Conservation (phyloP, 2,888 invertebrate genomes). For the Colletes collaris region DNA sequence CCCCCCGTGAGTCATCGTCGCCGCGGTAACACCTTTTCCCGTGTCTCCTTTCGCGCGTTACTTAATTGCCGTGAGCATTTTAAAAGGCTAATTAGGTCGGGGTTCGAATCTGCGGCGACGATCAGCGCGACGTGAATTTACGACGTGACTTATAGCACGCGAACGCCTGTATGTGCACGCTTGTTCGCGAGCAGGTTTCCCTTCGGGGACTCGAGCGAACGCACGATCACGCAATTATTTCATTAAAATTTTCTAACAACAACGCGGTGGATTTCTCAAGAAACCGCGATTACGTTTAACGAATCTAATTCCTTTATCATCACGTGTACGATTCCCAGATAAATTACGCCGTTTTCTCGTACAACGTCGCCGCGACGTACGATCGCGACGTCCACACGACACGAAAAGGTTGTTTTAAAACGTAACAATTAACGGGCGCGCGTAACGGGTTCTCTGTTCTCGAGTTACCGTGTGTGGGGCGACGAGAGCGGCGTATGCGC, state of each 20-base stretch:
- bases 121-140: constrained; percentile 67
- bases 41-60: background rate
- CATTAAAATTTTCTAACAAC: constrained; percentile 45
- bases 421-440: constrained; percentile 25
- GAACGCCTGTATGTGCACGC: constrained; percentile 37
- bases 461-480: background rate
- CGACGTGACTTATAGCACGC: constrained; percentile 57
- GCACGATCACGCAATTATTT: constrained; percentile 53
- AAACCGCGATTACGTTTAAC: constrained; percentile 31
- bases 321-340: constrained; percentile 32
- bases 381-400: background rate
- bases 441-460: background rate
- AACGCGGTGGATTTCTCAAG: constrained; percentile 28
- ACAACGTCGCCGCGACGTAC: background rate
- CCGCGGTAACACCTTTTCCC: background rate
- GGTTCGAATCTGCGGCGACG: constrained; percentile 65
- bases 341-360: constrained; percentile 27
- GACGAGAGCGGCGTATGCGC: background rate
- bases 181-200: constrained; percentile 43
- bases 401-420: background rate
- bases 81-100: constrained; percentile 70
- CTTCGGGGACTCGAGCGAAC: constrained; percentile 14
- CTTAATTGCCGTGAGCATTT: constrained; percentile 43
- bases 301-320: constrained; percentile 14
- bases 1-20: background rate